Evolutionary conservation across 2,113 vertebrate genomes (phyloP).

Genomic region (Hassar affinis): DNA sequence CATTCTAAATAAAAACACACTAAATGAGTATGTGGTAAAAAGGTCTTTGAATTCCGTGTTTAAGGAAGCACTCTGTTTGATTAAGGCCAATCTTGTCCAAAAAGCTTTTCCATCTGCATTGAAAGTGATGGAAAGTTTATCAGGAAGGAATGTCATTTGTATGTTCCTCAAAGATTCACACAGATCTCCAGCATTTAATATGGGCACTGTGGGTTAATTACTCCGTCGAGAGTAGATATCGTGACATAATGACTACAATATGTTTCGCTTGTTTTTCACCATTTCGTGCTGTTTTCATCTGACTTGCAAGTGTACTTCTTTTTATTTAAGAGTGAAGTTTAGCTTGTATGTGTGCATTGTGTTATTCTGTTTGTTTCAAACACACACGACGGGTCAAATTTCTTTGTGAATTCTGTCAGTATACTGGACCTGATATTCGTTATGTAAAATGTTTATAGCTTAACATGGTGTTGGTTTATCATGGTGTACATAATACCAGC

Average conservation of each 20-base stretch:
- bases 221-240: not conserved
- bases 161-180: not conserved
- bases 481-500: slow-evolving; percentile 39
- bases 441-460: slow-evolving; percentile 48
- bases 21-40: slow-evolving; percentile 20
- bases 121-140: not conserved
- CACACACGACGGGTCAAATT: slow-evolving; percentile 40
- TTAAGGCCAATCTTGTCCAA: slow-evolving; percentile 9
- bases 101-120: slow-evolving; percentile 9
- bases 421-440: slow-evolving; percentile 46
- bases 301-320: slow-evolving; percentile 32
- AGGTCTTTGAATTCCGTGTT: slow-evolving; percentile 2
- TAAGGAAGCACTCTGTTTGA: slow-evolving; percentile 31
- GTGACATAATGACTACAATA: slow-evolving; percentile 16
- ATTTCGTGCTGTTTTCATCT: not conserved
- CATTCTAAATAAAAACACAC: slow-evolving; percentile 25
- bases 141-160: not conserved
- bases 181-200: not conserved
- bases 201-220: not conserved
- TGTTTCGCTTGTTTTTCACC: not conserved
- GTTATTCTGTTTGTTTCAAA: slow-evolving; percentile 30
- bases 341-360: slow-evolving; percentile 34
- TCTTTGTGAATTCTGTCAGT: slow-evolving; percentile 44
- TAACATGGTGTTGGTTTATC: slow-evolving; percentile 39
- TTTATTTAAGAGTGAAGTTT: slow-evolving; percentile 38